These are phyloP conservation scores for Pangasius djambal DNA, from an alignment of 2,797 vertebrate genomes.

Conservation along the genomic window DNA sequence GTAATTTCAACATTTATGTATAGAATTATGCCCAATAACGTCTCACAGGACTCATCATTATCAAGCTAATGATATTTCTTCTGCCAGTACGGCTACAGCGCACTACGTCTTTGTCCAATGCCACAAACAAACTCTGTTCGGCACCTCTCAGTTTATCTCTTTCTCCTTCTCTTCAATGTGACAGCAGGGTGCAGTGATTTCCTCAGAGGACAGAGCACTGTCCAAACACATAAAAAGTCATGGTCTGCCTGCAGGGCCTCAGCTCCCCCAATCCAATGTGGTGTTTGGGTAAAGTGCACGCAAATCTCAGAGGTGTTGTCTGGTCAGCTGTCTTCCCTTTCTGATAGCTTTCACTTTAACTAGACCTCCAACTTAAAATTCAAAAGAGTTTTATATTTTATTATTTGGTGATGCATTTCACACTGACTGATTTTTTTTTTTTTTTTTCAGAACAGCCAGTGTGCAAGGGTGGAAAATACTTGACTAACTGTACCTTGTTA, in stretches of 20 bases:
- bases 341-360: background rate
- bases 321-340: constrained; percentile 11
- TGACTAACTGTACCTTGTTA: background rate
- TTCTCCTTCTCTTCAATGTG: constrained; percentile 33
- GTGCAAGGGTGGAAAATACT: background rate
- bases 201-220: constrained; percentile 61
- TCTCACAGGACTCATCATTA: constrained; percentile 8
- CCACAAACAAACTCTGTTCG: constrained; percentile 34
- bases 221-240: constrained; percentile 68
- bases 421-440: background rate
- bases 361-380: background rate
- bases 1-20: background rate
- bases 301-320: constrained; percentile 47
- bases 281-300: constrained; percentile 54
- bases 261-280: constrained; percentile 63
- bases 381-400: background rate
- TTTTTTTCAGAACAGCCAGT: background rate
- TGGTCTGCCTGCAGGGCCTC: constrained; percentile 62
- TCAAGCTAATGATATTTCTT: constrained; percentile 22
- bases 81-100: background rate
- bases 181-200: constrained; percentile 50
- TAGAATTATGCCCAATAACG: background rate
- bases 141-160: constrained; percentile 28
- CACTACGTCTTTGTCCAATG: constrained; percentile 15
- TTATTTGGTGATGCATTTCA: background rate